Evolutionary conservation across 2,888 invertebrate genomes (phyloP), one percentile per base, ranked within the genome.

Genomic region (Clitarchus hookeri): DNA sequence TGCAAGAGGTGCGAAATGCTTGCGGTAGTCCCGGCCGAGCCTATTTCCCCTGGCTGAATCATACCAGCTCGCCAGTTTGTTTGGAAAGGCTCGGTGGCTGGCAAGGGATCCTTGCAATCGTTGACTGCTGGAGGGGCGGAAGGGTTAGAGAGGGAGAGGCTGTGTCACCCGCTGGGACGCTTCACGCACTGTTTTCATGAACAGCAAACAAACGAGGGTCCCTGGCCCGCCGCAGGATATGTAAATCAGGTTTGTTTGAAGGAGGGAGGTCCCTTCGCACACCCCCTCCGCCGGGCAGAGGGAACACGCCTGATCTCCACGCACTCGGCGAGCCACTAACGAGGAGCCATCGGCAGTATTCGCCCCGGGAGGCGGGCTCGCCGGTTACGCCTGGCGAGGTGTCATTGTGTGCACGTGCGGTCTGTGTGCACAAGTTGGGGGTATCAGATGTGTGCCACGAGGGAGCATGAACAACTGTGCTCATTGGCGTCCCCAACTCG

Each of bases 211-310:
- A 65, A 65, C 65, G 65, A 65, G 65, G 65, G 8, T 8, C 48
- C 48, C 12, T 36, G 36, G 36, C 36, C 48, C 65, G 65, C 65
- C 65, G 8, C 65, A n/a, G 65, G 65, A 65, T 65, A 65, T 65
- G 65, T 65, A 65, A 65, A 65, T 65, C 65, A 65, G 65, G 65
- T 65, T 65, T 65, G 65, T 65, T 65, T 65, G 65, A 65, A n/a
- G 65, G 65, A n/a, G 65, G 65, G 11, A 23, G 19, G 65, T 65
- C 65, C n/a, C 65, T 65, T 65, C 65, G 65, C 65, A 65, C 19
- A 23, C 65, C 8, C 19, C 65, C 19, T 8, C 6, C 53, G 1
- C 53, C 53, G 4, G 6, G 1, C 53, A 8, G 53, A 19, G 53
- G 53, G 53, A 19, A 53, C n/a, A n/a, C 53, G 53, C 13, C 65